Conservation (phyloP, 2,797 vertebrate genomes). For the Gambelia wislizenii region DNA sequence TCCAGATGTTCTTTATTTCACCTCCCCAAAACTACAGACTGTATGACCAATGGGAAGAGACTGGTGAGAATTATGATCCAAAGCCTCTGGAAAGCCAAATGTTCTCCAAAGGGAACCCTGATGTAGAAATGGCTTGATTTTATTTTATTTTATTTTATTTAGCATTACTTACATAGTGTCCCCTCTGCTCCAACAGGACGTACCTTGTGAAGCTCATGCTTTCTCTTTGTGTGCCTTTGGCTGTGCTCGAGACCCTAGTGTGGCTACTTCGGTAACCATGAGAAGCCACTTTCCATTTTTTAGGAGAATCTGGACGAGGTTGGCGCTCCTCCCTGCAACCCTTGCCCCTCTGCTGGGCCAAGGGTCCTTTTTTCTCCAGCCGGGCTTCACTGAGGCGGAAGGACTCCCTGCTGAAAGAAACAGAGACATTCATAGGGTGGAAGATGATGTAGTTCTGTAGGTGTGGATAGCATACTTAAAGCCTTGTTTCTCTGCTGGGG, state of each 20-base stretch:
- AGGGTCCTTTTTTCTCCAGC: constrained; percentile 24
- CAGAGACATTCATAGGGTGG: not conserved
- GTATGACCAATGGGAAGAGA: not conserved
- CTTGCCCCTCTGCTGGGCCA: constrained; percentile 20
- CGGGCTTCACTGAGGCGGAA: constrained; percentile 47
- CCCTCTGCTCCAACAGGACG: not conserved
- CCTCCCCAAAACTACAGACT: not conserved
- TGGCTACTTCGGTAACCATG: not conserved
- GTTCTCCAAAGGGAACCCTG: not conserved
- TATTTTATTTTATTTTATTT: too few species aligned
- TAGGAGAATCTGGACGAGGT: not conserved
- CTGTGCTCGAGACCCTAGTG: not conserved
- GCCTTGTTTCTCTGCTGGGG: not conserved
- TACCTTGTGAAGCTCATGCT: constrained; percentile 20
- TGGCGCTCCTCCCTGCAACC: not conserved
- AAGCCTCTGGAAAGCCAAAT: not conserved
- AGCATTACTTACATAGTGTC: not conserved
- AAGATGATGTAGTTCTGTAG: not conserved
- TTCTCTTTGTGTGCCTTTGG: not conserved
- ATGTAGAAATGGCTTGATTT: not conserved
- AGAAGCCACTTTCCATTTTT: not conserved
- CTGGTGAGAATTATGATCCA: not conserved
- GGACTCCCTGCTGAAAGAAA: constrained; percentile 51
- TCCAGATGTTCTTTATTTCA: not conserved
- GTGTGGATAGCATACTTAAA: not conserved